Evolutionary conservation across 2,797 vertebrate genomes (phyloP), one percentile per base, ranked within the genome.

Genomic region (Apodemus agrarius): DNA sequence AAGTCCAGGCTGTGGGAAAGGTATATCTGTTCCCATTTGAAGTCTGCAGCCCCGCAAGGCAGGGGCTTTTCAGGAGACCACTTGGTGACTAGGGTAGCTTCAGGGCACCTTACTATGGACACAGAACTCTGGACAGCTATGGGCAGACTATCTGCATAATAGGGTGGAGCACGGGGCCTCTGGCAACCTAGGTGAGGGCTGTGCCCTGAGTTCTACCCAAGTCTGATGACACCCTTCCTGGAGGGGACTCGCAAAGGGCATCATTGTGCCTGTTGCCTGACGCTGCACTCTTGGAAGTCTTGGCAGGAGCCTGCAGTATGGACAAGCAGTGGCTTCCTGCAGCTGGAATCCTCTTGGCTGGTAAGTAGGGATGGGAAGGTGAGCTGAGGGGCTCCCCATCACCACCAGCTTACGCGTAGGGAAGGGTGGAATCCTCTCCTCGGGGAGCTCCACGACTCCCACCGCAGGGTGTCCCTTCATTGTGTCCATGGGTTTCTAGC

Each of bases 281-380:
- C 37, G 17, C 85, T 17, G 24, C 40, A 54, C 43, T 65, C 96
- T 63, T 8, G 24, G 79, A 40, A 7, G 57, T 52, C 90, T 34
- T n/a, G 49, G 57, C 65, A 54, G 75, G 46, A 54, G n/a, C 29
- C 69, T 81, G 21, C 46, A 9, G 54, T 83, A 84, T 96, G 96
- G 40, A 21, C 0, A 0, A 29, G 21, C 52, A 34, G 7, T 34
- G 75, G 79, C 76, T 89, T 22, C 74, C 9, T 0, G n/a, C 52
- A 46, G 37, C 78, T 34, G 59, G 75, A 61, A 54, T 46, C 67
- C 91, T 93, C 49, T 61, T 94, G 94, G 89, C 69, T 37, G 93
- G 93, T 95, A 34, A 89, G 86, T 46, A 5, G 21, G 31, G 59
- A n/a, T 40, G 19, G 12, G 16, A 17, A 24, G 31, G 26, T 26